phyloP scores from a whole-genome alignment of 2,888 invertebrate genomes.

The Anagyrus pseudococci region DNA sequence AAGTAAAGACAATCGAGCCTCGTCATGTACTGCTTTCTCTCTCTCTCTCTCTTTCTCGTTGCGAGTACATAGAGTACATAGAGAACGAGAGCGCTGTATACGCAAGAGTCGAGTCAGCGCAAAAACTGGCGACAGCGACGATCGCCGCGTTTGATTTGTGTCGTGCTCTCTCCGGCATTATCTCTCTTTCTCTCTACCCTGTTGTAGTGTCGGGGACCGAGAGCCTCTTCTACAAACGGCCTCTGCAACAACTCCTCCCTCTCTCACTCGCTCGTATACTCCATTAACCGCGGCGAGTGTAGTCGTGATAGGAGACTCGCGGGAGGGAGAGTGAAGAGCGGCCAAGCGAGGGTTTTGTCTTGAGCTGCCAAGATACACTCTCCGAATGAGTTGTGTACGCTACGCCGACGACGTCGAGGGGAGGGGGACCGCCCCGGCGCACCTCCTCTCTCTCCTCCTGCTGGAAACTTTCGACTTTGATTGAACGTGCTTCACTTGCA shows the following conservation, averaged over 20 bases:
- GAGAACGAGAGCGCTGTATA: too few species aligned
- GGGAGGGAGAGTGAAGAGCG: too few species aligned
- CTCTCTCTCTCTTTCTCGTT: too few species aligned
- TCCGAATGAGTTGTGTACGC: conserved; percentile 7
- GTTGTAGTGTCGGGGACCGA: too few species aligned
- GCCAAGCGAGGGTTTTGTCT: conserved; percentile 28
- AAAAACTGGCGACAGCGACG: conserved; percentile 17
- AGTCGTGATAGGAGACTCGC: too few species aligned
- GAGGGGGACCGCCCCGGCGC: too few species aligned
- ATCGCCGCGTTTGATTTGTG: conserved; percentile 30
- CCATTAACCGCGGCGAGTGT: conserved; percentile 20
- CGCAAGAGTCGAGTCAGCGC: conserved; percentile 22
- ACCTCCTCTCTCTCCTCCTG: too few species aligned
- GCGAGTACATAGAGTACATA: too few species aligned
- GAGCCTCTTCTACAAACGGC: not conserved
- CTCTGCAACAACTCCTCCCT: conserved; percentile 2
- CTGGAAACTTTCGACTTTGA: conserved; percentile 17
- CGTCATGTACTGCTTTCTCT: too few species aligned
- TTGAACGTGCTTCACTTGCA: conserved; percentile 16
- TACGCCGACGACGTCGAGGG: not conserved
- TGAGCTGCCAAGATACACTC: conserved; percentile 9
- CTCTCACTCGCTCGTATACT: conserved; percentile 8
- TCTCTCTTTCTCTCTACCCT: not conserved
- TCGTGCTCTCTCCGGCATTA: conserved; percentile 3
- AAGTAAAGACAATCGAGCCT: too few species aligned